Base-by-base conservation (phyloP, 2,888 invertebrate genomes). In the Phyllotreta striolata region DNA sequence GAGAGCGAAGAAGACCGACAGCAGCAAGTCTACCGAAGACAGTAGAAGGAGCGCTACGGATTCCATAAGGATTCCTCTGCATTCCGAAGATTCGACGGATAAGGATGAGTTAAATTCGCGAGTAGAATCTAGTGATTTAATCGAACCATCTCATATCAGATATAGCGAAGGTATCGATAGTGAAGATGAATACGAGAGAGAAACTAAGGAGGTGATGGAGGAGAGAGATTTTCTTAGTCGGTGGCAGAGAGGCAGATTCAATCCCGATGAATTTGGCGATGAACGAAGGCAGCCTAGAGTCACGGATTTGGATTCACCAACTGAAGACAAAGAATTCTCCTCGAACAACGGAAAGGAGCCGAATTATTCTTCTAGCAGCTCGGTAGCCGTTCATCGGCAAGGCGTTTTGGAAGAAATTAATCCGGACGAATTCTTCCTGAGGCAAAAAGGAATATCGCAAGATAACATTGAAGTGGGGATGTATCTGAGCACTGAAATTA, bases 391-490 rank as follows among this genome's bases (percentile, higher is more conserved):
- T 37, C 79, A 84, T 24, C 83, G 87, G 55, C 85, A 85, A 55
- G 89, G 89, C 0, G 89, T 92, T 2, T 86, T 94, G 74, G 93
- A 93, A 82, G 92, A 93, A 83, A 91, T 93, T 70, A 90, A 93
- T 77, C 91, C 92, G 46, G 93, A 94, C 80, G 93, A 94, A 83
- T 94, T 93, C 83, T 92, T 93, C 79, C 84, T 93, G 66, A 86
- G 93, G 71, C 90, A 91, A 80, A 89, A 91, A 78, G 93, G 92
- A 66, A 89, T 92, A 76, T 92, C 92, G 69, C 89, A 89, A 76
- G 92, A 92, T 80, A 90, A 92, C 82, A 91, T 92, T 77, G 89
- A 90, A 80, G 85, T 92, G 63, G 89, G 91, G 65, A 87, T 89
- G 79, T 92, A 91, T 76, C 85, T 93, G 62, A 91, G 89, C 74